phyloP scores from a whole-genome alignment of 2,797 vertebrate species.

The Holocentrus rufus region DNA sequence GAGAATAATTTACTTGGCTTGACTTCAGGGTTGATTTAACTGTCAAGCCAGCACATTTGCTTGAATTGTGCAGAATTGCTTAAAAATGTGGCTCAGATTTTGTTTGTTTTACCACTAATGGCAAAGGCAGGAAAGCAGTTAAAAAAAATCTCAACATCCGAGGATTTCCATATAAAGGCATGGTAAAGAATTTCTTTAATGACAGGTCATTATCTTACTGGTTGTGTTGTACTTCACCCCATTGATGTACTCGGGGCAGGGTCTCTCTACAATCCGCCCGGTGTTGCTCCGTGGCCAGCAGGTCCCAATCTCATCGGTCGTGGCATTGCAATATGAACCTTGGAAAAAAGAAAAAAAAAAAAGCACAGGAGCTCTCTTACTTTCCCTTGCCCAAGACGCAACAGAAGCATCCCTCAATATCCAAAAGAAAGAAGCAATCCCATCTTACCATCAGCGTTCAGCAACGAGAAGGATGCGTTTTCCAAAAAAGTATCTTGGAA shows the following conservation, averaged over 20 bases:
- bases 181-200: slow-evolving; percentile 32
- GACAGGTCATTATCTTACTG: slow-evolving; percentile 81
- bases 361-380: neutral
- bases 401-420: slow-evolving; percentile 1
- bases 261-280: slow-evolving; percentile 91
- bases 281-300: slow-evolving; percentile 94
- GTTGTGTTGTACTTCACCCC: slow-evolving; percentile 98
- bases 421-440: slow-evolving; percentile 13
- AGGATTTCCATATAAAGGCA: neutral
- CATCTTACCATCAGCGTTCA: slow-evolving; percentile 87
- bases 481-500: slow-evolving; percentile 86
- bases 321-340: slow-evolving; percentile 93
- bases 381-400: neutral
- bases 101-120: no score
- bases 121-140: no score
- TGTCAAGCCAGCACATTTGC: no score
- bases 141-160: neutral
- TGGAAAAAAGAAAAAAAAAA: no score
- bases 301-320: slow-evolving; percentile 95
- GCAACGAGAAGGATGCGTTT: slow-evolving; percentile 83
- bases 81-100: no score
- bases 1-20: neutral
- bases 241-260: slow-evolving; percentile 96
- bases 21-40: neutral
- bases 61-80: no score